Percentiles rank a stretch among this genome's conserved stretches.
phyloP scores from a whole-genome alignment of 2,797 vertebrate genomes.

The Oophaga sylvatica region DNA sequence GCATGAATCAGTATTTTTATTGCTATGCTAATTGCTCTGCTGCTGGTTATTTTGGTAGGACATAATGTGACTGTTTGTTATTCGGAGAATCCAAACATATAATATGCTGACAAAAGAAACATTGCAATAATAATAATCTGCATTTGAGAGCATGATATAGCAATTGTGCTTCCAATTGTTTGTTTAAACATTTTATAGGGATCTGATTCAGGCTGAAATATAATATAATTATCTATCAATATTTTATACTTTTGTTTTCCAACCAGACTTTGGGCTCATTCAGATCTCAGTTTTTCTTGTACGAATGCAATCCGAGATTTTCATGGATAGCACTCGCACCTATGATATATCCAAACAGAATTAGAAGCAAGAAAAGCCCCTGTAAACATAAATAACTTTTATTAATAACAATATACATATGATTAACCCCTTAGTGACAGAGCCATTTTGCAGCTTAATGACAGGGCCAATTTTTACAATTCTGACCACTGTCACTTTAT shows the following conservation, averaged over 20 bases:
- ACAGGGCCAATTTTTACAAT: too few relatives aligned
- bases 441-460: too few relatives aligned
- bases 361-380: too few relatives aligned
- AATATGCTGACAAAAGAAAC: constrained; percentile 6
- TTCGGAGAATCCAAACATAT: neutral
- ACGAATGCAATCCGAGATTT: too few relatives aligned
- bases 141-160: constrained; percentile 2
- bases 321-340: too few relatives aligned
- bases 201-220: neutral
- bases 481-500: too few relatives aligned
- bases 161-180: neutral
- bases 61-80: constrained; percentile 11
- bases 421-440: too few relatives aligned
- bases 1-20: constrained; percentile 29
- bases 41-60: constrained; percentile 31
- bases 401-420: too few relatives aligned
- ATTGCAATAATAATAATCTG: constrained; percentile 20
- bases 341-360: too few relatives aligned
- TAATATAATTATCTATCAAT: neutral
- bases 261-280: neutral
- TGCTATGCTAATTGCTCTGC: constrained; percentile 38
- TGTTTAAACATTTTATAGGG: neutral
- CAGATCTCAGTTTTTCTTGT: neutral
- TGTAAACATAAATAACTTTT: too few relatives aligned
- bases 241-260: neutral